phyloP scores from a whole-genome alignment of 2,113 vertebrate genomes.

The Smithornis capensis region DNA sequence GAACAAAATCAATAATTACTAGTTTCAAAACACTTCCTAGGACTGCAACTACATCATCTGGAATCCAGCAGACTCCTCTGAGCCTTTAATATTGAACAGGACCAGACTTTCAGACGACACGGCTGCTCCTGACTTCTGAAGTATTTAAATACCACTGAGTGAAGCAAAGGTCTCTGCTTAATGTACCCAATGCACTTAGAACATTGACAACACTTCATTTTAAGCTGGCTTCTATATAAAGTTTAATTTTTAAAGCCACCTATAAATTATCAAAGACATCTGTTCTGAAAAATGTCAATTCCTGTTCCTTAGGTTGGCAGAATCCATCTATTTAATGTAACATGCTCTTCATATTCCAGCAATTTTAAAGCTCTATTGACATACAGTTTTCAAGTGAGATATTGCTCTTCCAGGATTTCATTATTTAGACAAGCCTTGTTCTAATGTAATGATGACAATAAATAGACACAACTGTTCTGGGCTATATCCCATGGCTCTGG shows the following conservation, averaged over 20 bases:
- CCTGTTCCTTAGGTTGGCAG: background rate
- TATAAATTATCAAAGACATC: constrained; percentile 66
- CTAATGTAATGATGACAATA: background rate
- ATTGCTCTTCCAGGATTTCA: background rate
- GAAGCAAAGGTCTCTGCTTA: background rate
- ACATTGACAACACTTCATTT: constrained; percentile 48
- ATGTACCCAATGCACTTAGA: constrained; percentile 45
- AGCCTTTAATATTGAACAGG: background rate
- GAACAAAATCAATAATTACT: background rate
- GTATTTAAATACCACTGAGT: constrained; percentile 14
- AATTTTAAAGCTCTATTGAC: background rate
- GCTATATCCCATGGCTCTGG: background rate
- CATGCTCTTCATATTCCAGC: background rate
- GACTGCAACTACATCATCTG: background rate
- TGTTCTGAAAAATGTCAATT: constrained; percentile 46
- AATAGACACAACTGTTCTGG: background rate
- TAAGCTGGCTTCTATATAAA: constrained; percentile 11
- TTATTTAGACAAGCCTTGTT: background rate
- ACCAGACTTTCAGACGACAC: background rate
- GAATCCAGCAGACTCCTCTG: background rate
- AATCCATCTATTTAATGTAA: constrained; percentile 7
- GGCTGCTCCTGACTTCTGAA: constrained; percentile 6
- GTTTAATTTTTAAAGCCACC: constrained; percentile 64
- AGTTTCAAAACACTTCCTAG: background rate
- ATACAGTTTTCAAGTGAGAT: background rate